Conservation (phyloP, 2,888 invertebrate species). For the Neoaliturus tenellus region DNA sequence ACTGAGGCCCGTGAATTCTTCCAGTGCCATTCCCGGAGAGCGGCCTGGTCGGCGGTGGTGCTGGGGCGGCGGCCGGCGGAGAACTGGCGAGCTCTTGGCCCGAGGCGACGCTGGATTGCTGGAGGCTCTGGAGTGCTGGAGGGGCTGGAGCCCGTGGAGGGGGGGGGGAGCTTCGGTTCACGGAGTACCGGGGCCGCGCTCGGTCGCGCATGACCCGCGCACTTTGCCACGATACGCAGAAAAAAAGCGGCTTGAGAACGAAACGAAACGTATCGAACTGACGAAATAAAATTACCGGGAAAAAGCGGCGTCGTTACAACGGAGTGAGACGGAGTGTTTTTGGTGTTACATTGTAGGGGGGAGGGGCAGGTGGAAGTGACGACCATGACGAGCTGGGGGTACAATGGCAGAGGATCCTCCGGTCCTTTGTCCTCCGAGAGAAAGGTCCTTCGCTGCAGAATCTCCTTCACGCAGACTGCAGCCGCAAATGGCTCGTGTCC, state of each 20-base stretch:
- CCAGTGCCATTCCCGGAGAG: conserved; percentile 67
- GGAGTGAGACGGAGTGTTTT: conserved; percentile 6
- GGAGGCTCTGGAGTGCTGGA: not conserved
- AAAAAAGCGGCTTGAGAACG: conserved; percentile 45
- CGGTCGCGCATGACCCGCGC: conserved; percentile 62
- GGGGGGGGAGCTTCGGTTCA: conserved; percentile 49
- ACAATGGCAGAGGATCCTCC: conserved; percentile 8
- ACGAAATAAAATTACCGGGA: conserved; percentile 54
- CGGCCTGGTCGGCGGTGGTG: conserved; percentile 20
- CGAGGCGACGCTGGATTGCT: not conserved
- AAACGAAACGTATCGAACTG: conserved; percentile 54
- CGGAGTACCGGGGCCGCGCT: conserved; percentile 62
- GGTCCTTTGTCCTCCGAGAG: not conserved
- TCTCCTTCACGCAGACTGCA: not conserved
- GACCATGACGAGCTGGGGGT: not conserved
- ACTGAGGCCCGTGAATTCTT: conserved; percentile 67
- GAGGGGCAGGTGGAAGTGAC: not conserved
- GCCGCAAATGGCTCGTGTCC: conserved; percentile 23
- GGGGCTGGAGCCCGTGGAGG: not conserved
- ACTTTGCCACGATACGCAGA: conserved; percentile 50
- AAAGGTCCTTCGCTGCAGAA: not conserved
- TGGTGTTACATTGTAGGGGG: conserved; percentile 19
- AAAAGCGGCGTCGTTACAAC: conserved; percentile 43
- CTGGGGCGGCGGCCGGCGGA: not conserved
- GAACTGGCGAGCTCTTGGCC: conserved; percentile 17